Percentiles rank a stretch among this genome's conserved stretches.
These are phyloP conservation scores for Trichacis sp. DNA, from an alignment of 2,888 invertebrate genomes.

Conservation along the genomic window DNA sequence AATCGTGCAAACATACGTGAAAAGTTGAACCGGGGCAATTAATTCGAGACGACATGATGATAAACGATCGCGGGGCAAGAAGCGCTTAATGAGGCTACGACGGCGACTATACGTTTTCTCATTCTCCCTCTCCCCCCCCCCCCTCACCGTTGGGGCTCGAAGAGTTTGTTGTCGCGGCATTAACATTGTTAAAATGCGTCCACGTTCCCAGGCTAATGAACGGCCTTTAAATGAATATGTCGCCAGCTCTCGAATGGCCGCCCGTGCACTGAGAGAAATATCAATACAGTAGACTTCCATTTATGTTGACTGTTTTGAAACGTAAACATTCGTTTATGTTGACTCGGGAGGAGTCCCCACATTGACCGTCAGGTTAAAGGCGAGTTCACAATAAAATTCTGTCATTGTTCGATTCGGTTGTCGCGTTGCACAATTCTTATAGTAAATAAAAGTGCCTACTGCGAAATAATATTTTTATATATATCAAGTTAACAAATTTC, in stretches of 20 bases:
- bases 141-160: background rate
- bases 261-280: too few relatives aligned
- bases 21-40: slow-evolving; percentile 3
- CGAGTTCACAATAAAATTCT: too few relatives aligned
- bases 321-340: too few relatives aligned
- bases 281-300: too few relatives aligned
- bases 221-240: slow-evolving; percentile 1
- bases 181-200: slow-evolving; percentile 3
- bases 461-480: too few relatives aligned
- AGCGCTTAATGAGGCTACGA: slow-evolving; percentile 1
- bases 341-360: too few relatives aligned
- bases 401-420: too few relatives aligned
- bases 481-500: too few relatives aligned
- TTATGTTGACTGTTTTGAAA: too few relatives aligned
- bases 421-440: too few relatives aligned
- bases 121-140: background rate
- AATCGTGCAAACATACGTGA: slow-evolving; percentile 3
- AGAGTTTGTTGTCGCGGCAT: background rate
- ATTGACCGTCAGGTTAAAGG: too few relatives aligned
- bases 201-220: background rate
- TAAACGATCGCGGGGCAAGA: slow-evolving; percentile 3
- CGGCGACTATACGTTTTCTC: background rate
- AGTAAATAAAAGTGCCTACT: too few relatives aligned
- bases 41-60: slow-evolving; percentile 2
- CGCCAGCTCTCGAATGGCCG: background rate